Evolutionary conservation across 1,140 invertebrate species (phyloP).

Genomic region (Cotesia glomerata): DNA sequence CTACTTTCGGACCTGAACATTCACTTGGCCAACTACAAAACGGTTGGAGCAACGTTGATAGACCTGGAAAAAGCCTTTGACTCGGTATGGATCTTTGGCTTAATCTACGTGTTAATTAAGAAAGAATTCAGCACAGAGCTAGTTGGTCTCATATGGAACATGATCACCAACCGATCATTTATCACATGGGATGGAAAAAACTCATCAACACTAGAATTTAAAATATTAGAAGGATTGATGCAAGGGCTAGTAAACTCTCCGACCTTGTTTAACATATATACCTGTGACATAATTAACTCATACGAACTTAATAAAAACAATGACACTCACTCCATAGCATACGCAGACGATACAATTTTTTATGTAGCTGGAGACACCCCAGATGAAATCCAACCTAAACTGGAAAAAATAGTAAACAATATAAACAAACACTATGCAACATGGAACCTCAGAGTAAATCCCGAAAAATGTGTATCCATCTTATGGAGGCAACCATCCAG

Average conservation of each 20-base stretch:
- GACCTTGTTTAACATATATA: conserved; percentile 29
- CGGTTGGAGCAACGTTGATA: conserved; percentile 3
- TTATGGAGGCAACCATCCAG: neutral
- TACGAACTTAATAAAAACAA: neutral
- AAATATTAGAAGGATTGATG: neutral
- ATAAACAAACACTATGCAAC: conserved; percentile 9
- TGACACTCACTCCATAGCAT: conserved; percentile 4
- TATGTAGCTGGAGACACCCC: neutral
- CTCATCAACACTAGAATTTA: neutral
- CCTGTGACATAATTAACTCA: neutral
- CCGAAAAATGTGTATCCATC: neutral
- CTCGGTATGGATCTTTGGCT: conserved; percentile 8
- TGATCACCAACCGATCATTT: neutral
- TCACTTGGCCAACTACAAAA: neutral
- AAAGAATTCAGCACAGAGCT: neutral
- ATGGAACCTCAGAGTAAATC: conserved; percentile 24
- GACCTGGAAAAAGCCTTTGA: conserved; percentile 17
- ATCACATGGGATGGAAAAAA: neutral
- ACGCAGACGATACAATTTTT: conserved; percentile 35
- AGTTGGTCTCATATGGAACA: neutral
- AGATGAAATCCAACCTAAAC: neutral
- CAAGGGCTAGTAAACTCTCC: conserved; percentile 19
- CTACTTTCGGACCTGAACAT: conserved; percentile 15
- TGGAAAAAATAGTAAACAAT: conserved; percentile 12
- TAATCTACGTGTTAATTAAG: neutral